phyloP scores from a whole-genome alignment of 2,797 vertebrate genomes.

The Rhinatrema bivittatum region DNA sequence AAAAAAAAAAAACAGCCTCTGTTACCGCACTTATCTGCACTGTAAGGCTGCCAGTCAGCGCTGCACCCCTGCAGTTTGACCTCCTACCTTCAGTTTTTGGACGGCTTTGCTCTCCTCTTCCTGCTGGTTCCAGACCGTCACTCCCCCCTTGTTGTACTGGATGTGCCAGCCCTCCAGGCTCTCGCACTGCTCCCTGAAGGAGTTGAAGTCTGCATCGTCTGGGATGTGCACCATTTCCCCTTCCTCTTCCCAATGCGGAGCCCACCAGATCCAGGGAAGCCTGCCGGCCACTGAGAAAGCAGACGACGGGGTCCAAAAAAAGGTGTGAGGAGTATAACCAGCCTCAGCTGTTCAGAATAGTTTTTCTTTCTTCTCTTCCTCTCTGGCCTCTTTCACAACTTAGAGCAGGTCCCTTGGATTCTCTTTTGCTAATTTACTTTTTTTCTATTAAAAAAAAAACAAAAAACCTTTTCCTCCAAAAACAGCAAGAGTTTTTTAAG shows the following conservation, averaged over 20 bases:
- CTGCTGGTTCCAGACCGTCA: constrained; percentile 68
- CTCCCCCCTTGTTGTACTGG: constrained; percentile 68
- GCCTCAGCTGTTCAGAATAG: too few species aligned
- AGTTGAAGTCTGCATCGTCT: constrained; percentile 72
- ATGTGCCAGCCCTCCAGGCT: constrained; percentile 67
- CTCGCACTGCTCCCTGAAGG: constrained; percentile 74
- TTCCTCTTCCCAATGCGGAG: constrained; percentile 21
- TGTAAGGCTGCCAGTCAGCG: too few species aligned
- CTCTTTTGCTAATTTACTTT: too few species aligned
- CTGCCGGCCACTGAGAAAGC: not conserved
- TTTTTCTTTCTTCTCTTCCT: too few species aligned
- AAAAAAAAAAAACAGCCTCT: too few species aligned
- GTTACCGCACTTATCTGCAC: too few species aligned
- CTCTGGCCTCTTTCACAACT: not conserved
- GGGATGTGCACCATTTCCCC: constrained; percentile 63
- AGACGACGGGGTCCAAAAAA: not conserved
- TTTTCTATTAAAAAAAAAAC: too few species aligned
- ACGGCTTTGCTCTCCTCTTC: constrained; percentile 55
- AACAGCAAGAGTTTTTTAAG: too few species aligned
- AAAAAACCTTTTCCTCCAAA: too few species aligned
- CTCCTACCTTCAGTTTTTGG: constrained; percentile 75
- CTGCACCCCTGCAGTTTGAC: too few species aligned
- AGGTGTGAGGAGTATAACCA: not conserved
- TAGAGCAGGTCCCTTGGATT: not conserved
- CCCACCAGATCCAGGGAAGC: constrained; percentile 1